These are phyloP conservation scores for Rousettus madagascariensis DNA, from an alignment of 2,797 vertebrate genomes.

Conservation along the genomic window DNA sequence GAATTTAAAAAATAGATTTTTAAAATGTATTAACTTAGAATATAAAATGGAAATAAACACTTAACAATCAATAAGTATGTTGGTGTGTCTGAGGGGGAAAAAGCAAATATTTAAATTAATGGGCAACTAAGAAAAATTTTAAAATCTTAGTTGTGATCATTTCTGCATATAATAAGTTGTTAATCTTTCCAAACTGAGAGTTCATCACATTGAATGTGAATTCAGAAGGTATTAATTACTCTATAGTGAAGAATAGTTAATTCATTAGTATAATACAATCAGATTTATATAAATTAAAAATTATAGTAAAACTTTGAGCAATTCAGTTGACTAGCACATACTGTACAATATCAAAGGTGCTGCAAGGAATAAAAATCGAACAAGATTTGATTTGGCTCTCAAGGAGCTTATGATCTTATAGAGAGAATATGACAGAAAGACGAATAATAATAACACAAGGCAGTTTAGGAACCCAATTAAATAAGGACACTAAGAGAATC, in stretches of 20 bases:
- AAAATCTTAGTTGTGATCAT: background rate
- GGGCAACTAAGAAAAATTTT: background rate
- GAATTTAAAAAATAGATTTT: conserved; percentile 19
- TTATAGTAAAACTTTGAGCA: background rate
- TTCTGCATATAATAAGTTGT: background rate
- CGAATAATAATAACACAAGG: background rate
- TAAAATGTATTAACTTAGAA: background rate
- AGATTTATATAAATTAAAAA: background rate
- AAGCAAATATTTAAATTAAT: background rate
- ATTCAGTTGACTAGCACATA: background rate
- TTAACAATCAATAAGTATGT: background rate
- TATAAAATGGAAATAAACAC: background rate
- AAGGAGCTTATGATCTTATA: background rate
- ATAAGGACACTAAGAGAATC: background rate
- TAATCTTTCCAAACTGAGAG: background rate
- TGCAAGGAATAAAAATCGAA: background rate
- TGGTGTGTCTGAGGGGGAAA: background rate
- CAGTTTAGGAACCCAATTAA: background rate
- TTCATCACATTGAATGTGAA: background rate
- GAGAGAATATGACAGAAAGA: background rate
- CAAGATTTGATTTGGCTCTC: background rate
- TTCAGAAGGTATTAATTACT: background rate
- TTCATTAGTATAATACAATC: background rate
- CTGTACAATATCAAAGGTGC: background rate
- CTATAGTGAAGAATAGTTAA: background rate